Evolutionary conservation across 2,797 vertebrate genomes (phyloP).

Genomic region (Aratinga solstitialis): DNA sequence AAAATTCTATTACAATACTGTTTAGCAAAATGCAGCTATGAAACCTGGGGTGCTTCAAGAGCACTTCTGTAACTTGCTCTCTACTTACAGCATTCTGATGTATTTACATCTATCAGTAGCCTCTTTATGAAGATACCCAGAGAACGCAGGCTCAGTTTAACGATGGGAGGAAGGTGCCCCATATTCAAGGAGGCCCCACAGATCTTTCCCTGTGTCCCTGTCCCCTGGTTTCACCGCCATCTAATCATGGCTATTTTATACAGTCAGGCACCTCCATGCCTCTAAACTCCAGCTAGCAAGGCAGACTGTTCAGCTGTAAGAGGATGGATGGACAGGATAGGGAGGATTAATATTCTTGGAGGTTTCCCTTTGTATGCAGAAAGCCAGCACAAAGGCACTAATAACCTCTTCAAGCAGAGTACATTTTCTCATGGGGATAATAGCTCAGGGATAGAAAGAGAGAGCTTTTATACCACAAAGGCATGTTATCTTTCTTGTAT

Average conservation of each 20-base stretch:
- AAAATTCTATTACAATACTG: neutral
- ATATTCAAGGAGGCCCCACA: neutral
- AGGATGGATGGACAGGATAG: neutral
- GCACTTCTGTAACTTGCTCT: neutral
- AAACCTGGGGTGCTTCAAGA: neutral
- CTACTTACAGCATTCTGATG: neutral
- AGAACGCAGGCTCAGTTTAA: neutral
- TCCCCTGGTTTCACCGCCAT: neutral
- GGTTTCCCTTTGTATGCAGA: slow-evolving; percentile 54
- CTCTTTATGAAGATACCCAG: neutral
- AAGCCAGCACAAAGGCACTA: slow-evolving; percentile 56
- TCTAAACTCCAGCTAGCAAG: neutral
- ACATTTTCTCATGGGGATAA: slow-evolving; percentile 66
- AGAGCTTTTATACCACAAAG: slow-evolving; percentile 11
- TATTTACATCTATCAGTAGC: neutral
- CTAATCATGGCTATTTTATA: neutral
- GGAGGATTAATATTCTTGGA: slow-evolving; percentile 1
- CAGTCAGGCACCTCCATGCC: neutral
- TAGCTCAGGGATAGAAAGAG: slow-evolving; percentile 46
- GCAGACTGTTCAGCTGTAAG: neutral
- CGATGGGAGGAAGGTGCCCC: neutral
- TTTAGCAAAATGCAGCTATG: neutral
- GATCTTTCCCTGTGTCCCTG: neutral
- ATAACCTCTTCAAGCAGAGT: slow-evolving; percentile 64
- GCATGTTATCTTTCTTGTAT: slow-evolving; percentile 52